These are phyloP conservation scores for Sebastes elongatus DNA, from an alignment of 2,797 vertebrate genomes.

Conservation along the genomic window DNA sequence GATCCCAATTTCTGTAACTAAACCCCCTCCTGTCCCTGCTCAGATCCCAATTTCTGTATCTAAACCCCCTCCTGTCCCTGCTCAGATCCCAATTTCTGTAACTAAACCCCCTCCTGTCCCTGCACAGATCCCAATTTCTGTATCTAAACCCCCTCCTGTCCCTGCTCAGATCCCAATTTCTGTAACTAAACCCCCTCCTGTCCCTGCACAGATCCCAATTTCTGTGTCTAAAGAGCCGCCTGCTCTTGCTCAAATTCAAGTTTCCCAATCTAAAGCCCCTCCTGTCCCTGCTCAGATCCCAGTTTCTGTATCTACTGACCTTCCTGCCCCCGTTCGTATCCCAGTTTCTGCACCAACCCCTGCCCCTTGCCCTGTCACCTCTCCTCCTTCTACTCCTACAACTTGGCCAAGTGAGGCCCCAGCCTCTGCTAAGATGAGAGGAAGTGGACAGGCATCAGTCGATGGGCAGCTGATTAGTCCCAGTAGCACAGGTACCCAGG, in stretches of 20 bases:
- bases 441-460: conserved; percentile 79
- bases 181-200: background rate
- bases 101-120: background rate
- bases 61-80: background rate
- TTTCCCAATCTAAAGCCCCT: conserved; percentile 3
- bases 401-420: conserved; percentile 29
- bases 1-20: conserved; percentile 1
- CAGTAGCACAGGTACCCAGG: conserved; percentile 79
- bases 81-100: background rate
- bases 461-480: conserved; percentile 84
- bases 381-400: conserved; percentile 29
- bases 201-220: background rate
- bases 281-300: background rate
- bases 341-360: background rate
- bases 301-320: conserved; percentile 1
- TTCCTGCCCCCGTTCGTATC: background rate
- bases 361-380: conserved; percentile 13
- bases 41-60: background rate
- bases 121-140: background rate
- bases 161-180: background rate
- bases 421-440: conserved; percentile 74
- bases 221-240: conserved; percentile 8
- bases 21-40: conserved; percentile 3
- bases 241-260: background rate
- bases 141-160: background rate